These are phyloP conservation scores for Nesidiocoris tenuis DNA, from an alignment of 2,888 invertebrate genomes.

Conservation along the genomic window DNA sequence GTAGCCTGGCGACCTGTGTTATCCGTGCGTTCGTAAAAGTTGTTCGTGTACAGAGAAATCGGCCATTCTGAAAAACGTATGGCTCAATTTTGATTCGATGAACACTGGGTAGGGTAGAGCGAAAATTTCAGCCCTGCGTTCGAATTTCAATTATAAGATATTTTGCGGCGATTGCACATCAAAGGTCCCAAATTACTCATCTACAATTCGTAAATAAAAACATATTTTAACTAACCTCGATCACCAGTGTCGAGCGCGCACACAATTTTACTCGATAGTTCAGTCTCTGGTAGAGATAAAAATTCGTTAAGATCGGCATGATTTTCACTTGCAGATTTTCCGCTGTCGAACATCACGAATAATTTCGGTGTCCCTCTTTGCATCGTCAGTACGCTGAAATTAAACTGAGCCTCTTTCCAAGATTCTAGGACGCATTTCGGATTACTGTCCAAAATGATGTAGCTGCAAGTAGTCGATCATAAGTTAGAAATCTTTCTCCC, in stretches of 20 bases:
- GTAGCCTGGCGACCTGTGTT: slow-evolving; percentile 3
- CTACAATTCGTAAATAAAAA: too few relatives aligned
- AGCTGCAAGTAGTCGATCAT: too few relatives aligned
- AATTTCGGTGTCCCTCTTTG: slow-evolving; percentile 42
- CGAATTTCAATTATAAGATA: too few relatives aligned
- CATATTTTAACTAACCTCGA: slow-evolving; percentile 11
- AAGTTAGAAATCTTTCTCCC: too few relatives aligned
- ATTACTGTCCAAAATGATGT: neutral
- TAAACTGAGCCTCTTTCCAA: slow-evolving; percentile 38
- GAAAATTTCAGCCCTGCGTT: neutral
- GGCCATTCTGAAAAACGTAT: slow-evolving; percentile 41
- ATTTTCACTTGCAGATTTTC: neutral
- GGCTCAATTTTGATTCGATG: too few relatives aligned
- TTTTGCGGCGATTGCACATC: neutral
- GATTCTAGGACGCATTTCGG: slow-evolving; percentile 41
- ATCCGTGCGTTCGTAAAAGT: slow-evolving; percentile 28
- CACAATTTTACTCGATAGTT: slow-evolving; percentile 29
- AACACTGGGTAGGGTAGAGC: neutral
- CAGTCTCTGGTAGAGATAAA: slow-evolving; percentile 11
- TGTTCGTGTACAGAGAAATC: slow-evolving; percentile 37
- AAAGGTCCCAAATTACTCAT: neutral
- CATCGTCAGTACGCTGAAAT: slow-evolving; percentile 13
- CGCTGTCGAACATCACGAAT: slow-evolving; percentile 32
- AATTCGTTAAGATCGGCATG: slow-evolving; percentile 15
- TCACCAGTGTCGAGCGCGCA: slow-evolving; percentile 13